These are phyloP conservation scores for Psophia crepitans DNA, from an alignment of 2,113 vertebrate genomes.

Conservation along the genomic window DNA sequence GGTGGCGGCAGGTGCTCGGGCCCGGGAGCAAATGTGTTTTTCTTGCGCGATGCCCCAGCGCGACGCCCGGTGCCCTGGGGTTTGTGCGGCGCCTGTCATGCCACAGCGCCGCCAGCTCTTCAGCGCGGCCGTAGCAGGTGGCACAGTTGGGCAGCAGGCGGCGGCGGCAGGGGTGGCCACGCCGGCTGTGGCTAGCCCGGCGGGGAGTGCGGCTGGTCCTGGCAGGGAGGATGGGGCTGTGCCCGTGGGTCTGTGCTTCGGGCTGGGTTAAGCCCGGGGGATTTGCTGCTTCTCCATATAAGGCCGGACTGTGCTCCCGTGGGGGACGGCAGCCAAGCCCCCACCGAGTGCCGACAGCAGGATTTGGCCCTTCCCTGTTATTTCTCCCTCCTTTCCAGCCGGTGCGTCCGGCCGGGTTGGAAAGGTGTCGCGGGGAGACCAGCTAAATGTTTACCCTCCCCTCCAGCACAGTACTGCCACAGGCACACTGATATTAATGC, in stretches of 20 bases:
- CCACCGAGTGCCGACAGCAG: neutral
- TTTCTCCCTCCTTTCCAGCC: neutral
- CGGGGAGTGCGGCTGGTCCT: neutral
- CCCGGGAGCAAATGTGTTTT: neutral
- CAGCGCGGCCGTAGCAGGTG: neutral
- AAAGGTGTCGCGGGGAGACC: neutral
- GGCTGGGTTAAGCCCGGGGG: neutral
- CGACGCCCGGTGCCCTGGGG: neutral
- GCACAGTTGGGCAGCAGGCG: neutral
- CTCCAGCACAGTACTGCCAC: neutral
- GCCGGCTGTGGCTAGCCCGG: neutral
- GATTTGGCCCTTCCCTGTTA: neutral
- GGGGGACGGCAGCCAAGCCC: neutral
- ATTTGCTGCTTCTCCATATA: slow-evolving; percentile 43
- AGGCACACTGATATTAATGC: neutral
- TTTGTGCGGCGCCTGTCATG: neutral
- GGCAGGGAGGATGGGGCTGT: neutral
- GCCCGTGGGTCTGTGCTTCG: neutral
- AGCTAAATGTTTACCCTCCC: slow-evolving; percentile 11
- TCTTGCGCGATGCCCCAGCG: neutral
- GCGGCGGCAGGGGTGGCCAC: neutral
- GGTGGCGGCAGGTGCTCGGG: neutral
- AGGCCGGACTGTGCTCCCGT: neutral
- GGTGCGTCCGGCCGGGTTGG: neutral
- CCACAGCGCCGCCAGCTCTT: slow-evolving; percentile 39